Base-by-base conservation (phyloP, 2,797 vertebrate species). In the Pseudomugil gertrudae region DNA sequence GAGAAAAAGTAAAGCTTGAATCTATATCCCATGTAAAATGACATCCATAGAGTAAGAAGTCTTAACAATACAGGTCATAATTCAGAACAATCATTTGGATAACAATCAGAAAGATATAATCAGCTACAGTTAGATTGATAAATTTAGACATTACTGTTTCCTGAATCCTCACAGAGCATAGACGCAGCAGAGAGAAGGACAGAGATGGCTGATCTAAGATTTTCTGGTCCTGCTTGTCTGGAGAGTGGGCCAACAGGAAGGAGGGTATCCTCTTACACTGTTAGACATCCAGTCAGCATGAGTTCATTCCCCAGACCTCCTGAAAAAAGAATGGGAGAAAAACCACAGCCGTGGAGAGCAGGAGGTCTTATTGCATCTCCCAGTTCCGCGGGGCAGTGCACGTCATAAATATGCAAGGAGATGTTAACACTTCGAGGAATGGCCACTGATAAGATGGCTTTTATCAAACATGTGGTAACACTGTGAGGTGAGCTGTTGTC, bases 181-280 rank as follows among this genome's bases (percentile, higher is more conserved):
- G 40, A 78, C 43, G 63, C 66, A 58, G 36, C 5, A 30, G 35
- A 72, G 38, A 74, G 62, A 68, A 35, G 71, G 63, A 67, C 54
- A 70, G 67, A 71, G 78, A 79, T 29, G 80, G 69, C 82, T 74
- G 82, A 87, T 81, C 85, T 74, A 76, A 81, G 87, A 70, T 52
- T 91, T 85, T 82, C 81, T 85, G 83, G 73, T 84, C 78, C 76
- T 84, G 82, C 87, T n/a, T 79, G 90, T 87, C 80, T 90, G 78
- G 81, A 88, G 84, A 76, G 74, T 72, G 79, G 75, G 85, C 88
- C 74, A 72, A 79, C 90, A 94, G 93, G 91, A 94, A 93, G 88
- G 90, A 84, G 78, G 80, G 90, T 91, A 91, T 94, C 92, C 73
- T 90, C 92, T 94, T 94, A 94, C 92, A 91, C 90, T 79, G 79